A percentile compares a stretch with the other conserved stretches of the same genome.
Conservation (phyloP, 2,113 vertebrate species). For the Urocolius indicus region DNA sequence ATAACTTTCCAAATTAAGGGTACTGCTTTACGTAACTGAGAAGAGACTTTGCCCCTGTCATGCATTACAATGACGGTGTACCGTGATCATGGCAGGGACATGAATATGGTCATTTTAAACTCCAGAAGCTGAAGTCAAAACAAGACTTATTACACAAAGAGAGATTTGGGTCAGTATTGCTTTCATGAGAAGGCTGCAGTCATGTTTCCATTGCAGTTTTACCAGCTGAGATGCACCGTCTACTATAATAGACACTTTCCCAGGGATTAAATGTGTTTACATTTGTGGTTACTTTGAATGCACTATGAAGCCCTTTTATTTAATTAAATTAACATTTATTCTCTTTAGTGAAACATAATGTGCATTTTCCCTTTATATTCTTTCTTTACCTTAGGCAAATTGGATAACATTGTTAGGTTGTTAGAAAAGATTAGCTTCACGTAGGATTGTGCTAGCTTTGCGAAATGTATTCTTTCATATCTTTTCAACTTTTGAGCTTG, state of each 20-base stretch:
- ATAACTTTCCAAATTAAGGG: neutral
- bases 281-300: constrained; percentile 62
- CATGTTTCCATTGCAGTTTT: neutral
- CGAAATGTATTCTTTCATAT: constrained; percentile 57
- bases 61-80: neutral
- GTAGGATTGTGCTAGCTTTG: constrained; percentile 63
- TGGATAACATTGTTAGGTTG: constrained; percentile 41
- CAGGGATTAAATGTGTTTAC: constrained; percentile 25
- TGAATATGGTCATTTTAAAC: accelerated
- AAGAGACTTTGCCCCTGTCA: neutral
- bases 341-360: constrained; percentile 44
- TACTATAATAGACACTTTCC: constrained; percentile 13
- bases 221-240: neutral
- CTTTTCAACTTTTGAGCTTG: constrained; percentile 45
- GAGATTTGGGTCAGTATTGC: neutral
- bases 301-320: constrained; percentile 39
- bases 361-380: constrained; percentile 31
- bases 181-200: neutral
- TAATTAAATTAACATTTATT: constrained; percentile 61
- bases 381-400: constrained; percentile 43
- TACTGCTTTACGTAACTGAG: neutral
- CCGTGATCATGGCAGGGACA: neutral
- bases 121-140: neutral
- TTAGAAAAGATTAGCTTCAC: constrained; percentile 65
- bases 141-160: neutral